Evolutionary conservation across 2,113 vertebrate species (phyloP), one percentile per base, ranked within the genome.

Genomic region (Garra rufa): DNA sequence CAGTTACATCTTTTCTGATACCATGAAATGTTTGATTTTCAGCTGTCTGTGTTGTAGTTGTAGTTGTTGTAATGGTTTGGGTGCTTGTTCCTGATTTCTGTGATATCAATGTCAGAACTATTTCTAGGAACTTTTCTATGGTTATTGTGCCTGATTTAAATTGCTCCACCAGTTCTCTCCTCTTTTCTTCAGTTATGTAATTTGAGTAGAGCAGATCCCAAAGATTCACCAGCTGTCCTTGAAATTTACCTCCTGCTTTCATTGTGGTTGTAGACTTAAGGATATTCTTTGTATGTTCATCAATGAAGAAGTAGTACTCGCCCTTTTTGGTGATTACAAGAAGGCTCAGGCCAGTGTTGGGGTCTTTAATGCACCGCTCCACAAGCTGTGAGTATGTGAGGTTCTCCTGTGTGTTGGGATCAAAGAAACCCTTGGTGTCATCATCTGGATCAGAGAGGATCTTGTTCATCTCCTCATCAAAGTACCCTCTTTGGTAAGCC

Each of bases 371-470:
- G 44, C 87, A 86, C 10, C 87, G 44, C 24, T 88, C 82, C 3
- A 88, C 65, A 2, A 88, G 77, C 41, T 87, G 86, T 46, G 85
- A 14, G 43, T 87, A 87, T 50, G 86, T 87, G 43, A 87, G 83
- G 28, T 87, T 87, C 21, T 87, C 86, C 19, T 85, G 48, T 30
- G 83, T 87, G 63, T 87, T 87, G 21, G 86, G 86, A 92, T 95
- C 94, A 0, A 95, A 95, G 87, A 95, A 95, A 24, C 94, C 94
- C 26, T 94, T 95, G 59, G 94, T 95, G 80, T 94, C 93, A 0
- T 94, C 94, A 0, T 46, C 61, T 70, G 94, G 91, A 30, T 95
- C 93, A 0, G 87, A 88, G 0, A 96, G 92, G 70, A 95, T 90
- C 9, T 90, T 52, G 81, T 94, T 95, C 90, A 96, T 91, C 82